Base-by-base conservation (phyloP, 2,797 vertebrate species). In the Lacerta bilineata region DNA sequence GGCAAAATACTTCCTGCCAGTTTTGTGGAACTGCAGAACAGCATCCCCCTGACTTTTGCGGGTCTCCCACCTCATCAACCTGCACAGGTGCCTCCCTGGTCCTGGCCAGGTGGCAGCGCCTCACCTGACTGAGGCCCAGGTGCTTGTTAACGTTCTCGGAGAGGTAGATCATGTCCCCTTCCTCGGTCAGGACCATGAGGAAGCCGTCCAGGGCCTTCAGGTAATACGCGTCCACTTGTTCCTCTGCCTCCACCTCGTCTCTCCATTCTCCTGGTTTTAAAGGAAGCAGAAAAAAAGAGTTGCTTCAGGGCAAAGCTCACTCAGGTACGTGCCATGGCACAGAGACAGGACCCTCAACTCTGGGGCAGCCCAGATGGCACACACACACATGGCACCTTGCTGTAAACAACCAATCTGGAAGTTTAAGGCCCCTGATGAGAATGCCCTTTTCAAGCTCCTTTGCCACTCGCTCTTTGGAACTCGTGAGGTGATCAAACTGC, bases 101-200 rank as follows among this genome's bases (percentile, higher is more conserved):
- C 8, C 74, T n/a, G n/a, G 50, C n/a, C 50, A 9, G 15, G 17
- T 29, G 20, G 1, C 55, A 3, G 72, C 8, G 5, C 43, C 95
- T 93, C 87, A 97, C 97, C 97, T 97, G 97, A 5, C 97, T 95
- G 94, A 98, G 96, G 87, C 98, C 98, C 59, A 98, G 96, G 94
- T 98, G 96, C 83, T 96, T 98, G 97, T 93, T 97, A 96, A 98
- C 97, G 27, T 97, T 98, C 46, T 98, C 98, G 0, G 98, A 98
- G 93, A 98, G 96, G 93, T 97, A 98, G 92, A 98, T 96, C 96
- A 98, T 96, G 95, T 98, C 98, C 25, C 98, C 98, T 81, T 98
- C 98, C 18, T 97, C 96, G 0, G 97, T 97, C 93, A 98, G 92
- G 93, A 98, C 98, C 97, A 98, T 96, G 92, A 98, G 89, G 91